Evolutionary conservation across 1,140 invertebrate genomes (phyloP), one percentile per base, ranked within the genome.

Genomic region (Gryon sp.): DNA sequence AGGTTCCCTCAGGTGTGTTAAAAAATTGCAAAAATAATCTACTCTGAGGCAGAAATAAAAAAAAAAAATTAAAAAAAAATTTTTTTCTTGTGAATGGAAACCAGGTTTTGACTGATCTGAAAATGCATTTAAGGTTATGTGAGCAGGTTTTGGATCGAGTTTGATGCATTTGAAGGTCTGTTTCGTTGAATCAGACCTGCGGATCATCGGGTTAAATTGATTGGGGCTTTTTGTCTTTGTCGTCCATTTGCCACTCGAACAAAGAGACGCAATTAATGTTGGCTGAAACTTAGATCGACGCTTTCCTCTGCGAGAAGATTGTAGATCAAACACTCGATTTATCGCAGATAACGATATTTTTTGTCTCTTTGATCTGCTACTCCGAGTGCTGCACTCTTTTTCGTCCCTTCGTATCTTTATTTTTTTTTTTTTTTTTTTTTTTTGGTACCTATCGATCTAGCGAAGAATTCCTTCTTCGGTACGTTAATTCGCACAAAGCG

Each of bases 271-370:
- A 53, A 65, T 65, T 43, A 65, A 43, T 45, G 46, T 36, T 45
- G 46, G 32, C 34, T 9, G 43, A 62, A 63, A 52, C 43, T 63
- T 41, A 24, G 46, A 32, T 48, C 34, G 22, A 18, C 16, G 48
- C 34, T 43, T 65, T 65, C 22, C 20, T 30, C 11, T 15, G 48
- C 38, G 2, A 6, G 18, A 66, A 43, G 50, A 46, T 63, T 30
- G 59, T 28, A 48, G 57, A 60, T 62, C 59, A 50, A 50, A 62
- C 43, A 50, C 43, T 62, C 14, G 45, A 62, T 62, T 62, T 62
- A 50, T 48, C 11, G 59, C 22, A 20, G 57, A 38, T 62, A 62
- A 62, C 45, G 59, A 62, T 48, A 50, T 48, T 62, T 62, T 62
- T 62, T 48, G 40, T 9, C 20, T n/a, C 40, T 60, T 34, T 43